Evolutionary conservation across 1,140 invertebrate species (phyloP).

Genomic region (Ylistrum balloti): DNA sequence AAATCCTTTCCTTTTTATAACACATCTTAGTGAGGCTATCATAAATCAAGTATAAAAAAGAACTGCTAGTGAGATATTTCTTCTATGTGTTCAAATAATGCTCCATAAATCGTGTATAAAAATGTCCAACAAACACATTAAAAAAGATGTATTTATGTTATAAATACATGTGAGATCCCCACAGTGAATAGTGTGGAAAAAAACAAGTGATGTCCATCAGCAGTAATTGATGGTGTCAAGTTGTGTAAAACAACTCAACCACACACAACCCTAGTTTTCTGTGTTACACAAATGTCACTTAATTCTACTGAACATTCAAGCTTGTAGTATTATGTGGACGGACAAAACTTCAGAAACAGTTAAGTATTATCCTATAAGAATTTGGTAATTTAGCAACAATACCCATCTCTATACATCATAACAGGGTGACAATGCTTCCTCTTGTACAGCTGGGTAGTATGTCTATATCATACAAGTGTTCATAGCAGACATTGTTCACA

Average conservation of each 20-base stretch:
- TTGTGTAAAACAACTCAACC: not conserved
- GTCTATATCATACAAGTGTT: no score
- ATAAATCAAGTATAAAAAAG: slow-evolving; percentile 7
- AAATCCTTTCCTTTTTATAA: not conserved
- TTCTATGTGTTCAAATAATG: not conserved
- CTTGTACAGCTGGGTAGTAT: no score
- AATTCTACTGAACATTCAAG: not conserved
- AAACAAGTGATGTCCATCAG: not conserved
- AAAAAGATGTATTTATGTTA: not conserved
- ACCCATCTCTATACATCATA: no score
- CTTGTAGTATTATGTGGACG: not conserved
- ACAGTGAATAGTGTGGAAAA: not conserved
- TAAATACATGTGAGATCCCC: not conserved
- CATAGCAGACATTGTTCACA: no score
- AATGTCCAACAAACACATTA: not conserved
- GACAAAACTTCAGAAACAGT: no score
- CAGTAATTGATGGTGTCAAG: not conserved
- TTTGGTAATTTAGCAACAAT: no score
- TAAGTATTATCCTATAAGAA: no score
- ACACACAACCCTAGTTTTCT: not conserved
- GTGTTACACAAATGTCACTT: not conserved
- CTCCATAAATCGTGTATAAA: slow-evolving; percentile 2
- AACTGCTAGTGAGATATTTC: slow-evolving; percentile 3
- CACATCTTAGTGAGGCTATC: not conserved
- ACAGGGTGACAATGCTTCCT: no score